These are phyloP conservation scores for Coenonympha arcania DNA, from an alignment of 2,888 invertebrate species.

Conservation along the genomic window DNA sequence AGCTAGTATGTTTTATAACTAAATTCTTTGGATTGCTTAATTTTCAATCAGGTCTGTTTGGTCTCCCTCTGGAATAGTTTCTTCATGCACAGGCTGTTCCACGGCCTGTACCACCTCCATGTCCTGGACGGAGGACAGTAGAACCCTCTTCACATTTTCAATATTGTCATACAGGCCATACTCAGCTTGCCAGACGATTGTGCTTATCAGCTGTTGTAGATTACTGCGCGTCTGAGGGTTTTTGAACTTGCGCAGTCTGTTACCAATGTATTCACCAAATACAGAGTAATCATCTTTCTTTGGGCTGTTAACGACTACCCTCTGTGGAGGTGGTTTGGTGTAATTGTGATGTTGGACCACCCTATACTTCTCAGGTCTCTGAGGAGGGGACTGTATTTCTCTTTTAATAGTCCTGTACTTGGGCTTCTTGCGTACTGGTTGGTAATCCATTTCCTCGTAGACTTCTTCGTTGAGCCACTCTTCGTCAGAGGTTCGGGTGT, in stretches of 20 bases:
- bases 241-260: slow-evolving; percentile 58
- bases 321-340: slow-evolving; percentile 24
- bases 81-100: slow-evolving; percentile 23
- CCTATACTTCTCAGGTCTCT: slow-evolving; percentile 24
- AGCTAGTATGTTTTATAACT: not conserved
- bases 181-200: slow-evolving; percentile 65
- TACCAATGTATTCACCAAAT: slow-evolving; percentile 65
- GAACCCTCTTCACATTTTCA: slow-evolving; percentile 54
- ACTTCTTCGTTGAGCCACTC: slow-evolving; percentile 66
- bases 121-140: slow-evolving; percentile 46
- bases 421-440: slow-evolving; percentile 46
- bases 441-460: slow-evolving; percentile 47
- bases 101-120: slow-evolving; percentile 19
- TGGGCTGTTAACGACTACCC: slow-evolving; percentile 32
- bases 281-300: slow-evolving; percentile 56
- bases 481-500: slow-evolving; percentile 47
- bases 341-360: slow-evolving; percentile 14
- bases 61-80: slow-evolving; percentile 6
- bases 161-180: slow-evolving; percentile 61
- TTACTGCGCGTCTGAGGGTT: slow-evolving; percentile 52
- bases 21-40: slow-evolving; percentile 22
- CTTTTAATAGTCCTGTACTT: slow-evolving; percentile 53
- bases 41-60: not conserved
- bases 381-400: slow-evolving; percentile 50
- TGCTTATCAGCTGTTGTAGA: slow-evolving; percentile 62